Conservation (phyloP, 2,113 vertebrate genomes). For the Ctenomys sociabilis region DNA sequence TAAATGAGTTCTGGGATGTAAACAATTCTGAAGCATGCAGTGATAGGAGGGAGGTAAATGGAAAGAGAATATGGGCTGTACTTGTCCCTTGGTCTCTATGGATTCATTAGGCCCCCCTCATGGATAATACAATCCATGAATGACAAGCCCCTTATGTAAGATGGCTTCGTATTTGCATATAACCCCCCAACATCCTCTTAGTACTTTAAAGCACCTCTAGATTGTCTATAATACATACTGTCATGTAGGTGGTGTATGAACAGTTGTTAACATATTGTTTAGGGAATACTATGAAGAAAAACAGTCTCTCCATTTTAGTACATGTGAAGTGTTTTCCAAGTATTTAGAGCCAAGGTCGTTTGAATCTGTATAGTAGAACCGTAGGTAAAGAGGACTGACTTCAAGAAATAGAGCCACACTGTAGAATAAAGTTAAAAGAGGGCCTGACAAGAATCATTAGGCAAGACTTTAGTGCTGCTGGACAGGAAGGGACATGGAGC, state of each 20-base stretch:
- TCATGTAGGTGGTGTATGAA: neutral
- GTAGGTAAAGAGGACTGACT: too few relatives aligned
- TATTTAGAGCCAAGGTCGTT: neutral
- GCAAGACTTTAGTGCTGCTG: too few relatives aligned
- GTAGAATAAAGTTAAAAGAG: neutral
- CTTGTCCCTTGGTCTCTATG: neutral
- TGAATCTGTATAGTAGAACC: neutral
- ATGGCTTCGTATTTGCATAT: neutral
- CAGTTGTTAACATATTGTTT: neutral
- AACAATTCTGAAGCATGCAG: neutral
- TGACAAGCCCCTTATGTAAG: neutral
- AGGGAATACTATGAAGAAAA: neutral
- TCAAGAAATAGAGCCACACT: neutral
- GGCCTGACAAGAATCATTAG: neutral
- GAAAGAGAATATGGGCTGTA: neutral
- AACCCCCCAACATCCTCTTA: neutral
- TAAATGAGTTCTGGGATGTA: neutral
- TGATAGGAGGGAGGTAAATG: neutral
- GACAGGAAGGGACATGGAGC: neutral
- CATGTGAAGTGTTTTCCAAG: neutral
- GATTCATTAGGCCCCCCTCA: neutral
- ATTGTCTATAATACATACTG: neutral
- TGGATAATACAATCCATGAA: neutral
- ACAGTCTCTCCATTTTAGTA: neutral
- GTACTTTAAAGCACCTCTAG: neutral